A percentile compares a stretch with the other conserved stretches of the same genome.
Conservation (phyloP, 2,113 vertebrate genomes). For the Apeltes quadracus region DNA sequence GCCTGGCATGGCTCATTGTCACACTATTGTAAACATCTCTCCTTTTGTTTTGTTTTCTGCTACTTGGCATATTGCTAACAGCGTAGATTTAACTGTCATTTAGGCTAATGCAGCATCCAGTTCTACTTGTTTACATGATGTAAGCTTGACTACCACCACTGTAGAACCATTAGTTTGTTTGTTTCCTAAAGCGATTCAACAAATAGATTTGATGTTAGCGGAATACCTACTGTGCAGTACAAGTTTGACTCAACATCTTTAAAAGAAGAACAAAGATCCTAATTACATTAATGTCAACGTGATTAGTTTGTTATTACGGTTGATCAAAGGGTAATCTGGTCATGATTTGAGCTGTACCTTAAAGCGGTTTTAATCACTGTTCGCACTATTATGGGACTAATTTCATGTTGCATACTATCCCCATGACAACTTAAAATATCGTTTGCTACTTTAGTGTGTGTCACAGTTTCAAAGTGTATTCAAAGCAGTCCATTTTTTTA, state of each 20-base stretch:
- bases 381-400: neutral
- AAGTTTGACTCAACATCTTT: conserved; percentile 20
- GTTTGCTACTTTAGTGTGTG: neutral
- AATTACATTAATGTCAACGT: conserved; percentile 3
- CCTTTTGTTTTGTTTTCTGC: conserved; percentile 70
- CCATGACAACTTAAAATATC: no score
- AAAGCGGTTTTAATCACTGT: neutral
- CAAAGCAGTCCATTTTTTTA: neutral
- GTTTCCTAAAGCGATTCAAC: conserved; percentile 64
- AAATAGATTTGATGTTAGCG: conserved; percentile 44
- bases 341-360: neutral
- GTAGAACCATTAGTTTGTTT: conserved; percentile 46
- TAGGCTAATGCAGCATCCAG: conserved; percentile 71
- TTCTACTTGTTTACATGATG: conserved; percentile 75
- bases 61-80: conserved; percentile 55
- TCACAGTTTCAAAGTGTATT: neutral
- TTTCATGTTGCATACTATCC: neutral
- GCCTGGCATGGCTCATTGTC: conserved; percentile 64
- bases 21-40: conserved; percentile 69
- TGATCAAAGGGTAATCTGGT: neutral
- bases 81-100: conserved; percentile 69
- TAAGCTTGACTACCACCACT: conserved; percentile 57
- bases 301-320: neutral
- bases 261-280: neutral
- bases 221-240: conserved; percentile 30